A percentile compares a stretch with the other conserved stretches of the same genome.
Conservation (phyloP, 2,797 vertebrate genomes). For the Phrynocephalus forsythii region DNA sequence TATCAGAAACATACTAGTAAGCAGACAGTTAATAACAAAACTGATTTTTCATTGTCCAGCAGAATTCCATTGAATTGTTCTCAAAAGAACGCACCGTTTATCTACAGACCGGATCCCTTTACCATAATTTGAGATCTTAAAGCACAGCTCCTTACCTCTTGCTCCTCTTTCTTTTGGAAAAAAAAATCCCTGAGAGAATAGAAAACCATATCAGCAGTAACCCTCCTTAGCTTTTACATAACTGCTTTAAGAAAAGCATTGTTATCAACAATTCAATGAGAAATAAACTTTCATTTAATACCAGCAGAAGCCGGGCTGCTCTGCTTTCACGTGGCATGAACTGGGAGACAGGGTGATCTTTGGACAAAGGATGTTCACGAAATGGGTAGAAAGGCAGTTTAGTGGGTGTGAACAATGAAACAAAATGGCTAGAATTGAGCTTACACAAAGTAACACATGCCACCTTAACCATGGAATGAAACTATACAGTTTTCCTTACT, state of each 20-base stretch:
- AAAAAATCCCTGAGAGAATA: not conserved
- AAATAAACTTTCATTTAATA: conserved; percentile 14
- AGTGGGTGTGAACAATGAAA: not conserved
- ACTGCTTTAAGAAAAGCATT: not conserved
- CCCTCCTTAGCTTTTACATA: not conserved
- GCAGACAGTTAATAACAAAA: not conserved
- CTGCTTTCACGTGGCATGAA: not conserved
- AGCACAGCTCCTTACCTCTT: not conserved
- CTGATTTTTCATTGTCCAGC: conserved; percentile 16
- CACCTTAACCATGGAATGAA: not conserved
- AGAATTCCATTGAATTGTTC: not conserved
- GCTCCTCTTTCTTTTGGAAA: not conserved
- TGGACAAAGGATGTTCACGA: not conserved
- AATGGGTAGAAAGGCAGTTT: not conserved
- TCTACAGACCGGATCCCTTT: not conserved
- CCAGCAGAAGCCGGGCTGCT: not conserved
- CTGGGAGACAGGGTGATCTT: not conserved
- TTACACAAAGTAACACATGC: not conserved
- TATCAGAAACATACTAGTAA: not conserved
- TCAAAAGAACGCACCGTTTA: not conserved
- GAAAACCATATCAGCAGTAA: not conserved
- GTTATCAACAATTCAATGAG: not conserved
- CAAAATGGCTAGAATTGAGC: not conserved
- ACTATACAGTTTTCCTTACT: not conserved
- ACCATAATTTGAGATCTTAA: not conserved